Evolutionary conservation across 2,797 vertebrate species (phyloP).

Genomic region (Heliangelus exortis): DNA sequence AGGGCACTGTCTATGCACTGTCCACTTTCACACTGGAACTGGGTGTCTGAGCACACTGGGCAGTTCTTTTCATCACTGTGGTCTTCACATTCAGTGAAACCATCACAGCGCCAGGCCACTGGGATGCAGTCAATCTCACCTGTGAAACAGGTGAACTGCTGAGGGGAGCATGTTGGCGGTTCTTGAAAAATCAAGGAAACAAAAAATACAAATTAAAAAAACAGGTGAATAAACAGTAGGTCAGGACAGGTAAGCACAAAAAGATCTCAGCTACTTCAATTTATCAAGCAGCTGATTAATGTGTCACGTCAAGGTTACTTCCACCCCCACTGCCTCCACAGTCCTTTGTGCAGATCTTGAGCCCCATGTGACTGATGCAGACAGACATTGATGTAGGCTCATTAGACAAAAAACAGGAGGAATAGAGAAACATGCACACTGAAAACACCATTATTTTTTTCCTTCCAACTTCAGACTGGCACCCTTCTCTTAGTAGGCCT

Average conservation of each 20-base stretch:
- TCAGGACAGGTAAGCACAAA: not conserved
- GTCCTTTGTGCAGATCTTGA: not conserved
- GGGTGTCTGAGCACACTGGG: constrained; percentile 88
- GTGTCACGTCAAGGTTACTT: not conserved
- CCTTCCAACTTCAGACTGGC: not conserved
- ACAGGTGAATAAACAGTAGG: constrained; percentile 4
- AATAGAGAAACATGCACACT: not conserved
- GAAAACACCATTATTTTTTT: not conserved
- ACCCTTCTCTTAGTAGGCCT: not conserved
- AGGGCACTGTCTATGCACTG: constrained; percentile 90
- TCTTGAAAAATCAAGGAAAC: constrained; percentile 82
- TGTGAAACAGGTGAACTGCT: constrained; percentile 94
- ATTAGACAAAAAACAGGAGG: not conserved
- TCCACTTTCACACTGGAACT: constrained; percentile 96
- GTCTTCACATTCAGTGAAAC: constrained; percentile 92
- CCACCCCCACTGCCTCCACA: not conserved
- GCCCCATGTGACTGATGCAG: not conserved
- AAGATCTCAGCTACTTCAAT: not conserved
- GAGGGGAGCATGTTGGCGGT: constrained; percentile 95
- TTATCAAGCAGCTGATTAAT: not conserved
- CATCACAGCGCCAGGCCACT: constrained; percentile 93
- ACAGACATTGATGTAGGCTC: not conserved
- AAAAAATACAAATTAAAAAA: constrained; percentile 63
- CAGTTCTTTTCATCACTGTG: constrained; percentile 93
- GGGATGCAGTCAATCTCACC: constrained; percentile 99